Base-by-base conservation (phyloP, 2,888 invertebrate genomes). In the Dryococelus australis region DNA sequence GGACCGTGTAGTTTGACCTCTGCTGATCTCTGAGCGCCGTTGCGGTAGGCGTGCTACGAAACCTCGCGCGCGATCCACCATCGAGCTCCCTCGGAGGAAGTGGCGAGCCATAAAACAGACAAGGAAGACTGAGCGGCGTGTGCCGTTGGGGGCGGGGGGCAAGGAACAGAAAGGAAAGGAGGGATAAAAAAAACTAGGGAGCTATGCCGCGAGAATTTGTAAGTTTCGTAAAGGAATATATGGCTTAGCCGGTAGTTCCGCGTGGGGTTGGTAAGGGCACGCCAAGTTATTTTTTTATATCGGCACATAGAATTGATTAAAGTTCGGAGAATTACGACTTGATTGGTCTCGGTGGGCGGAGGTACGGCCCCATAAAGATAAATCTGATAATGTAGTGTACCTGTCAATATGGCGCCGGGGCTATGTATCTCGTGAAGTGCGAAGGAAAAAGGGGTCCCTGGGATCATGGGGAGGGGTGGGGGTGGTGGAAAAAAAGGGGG, bases 301-400 rank as follows among this genome's bases (percentile, higher is more conserved):
- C 12, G 83, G 20, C 35, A 83, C 83, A 83, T 87, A 85, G 89
- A 88, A 88, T 88, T 88, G 88, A 88, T 89, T 89, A 88, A 88
- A 88, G 85, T 87, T 87, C 84, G 27, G 87, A 87, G 87, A 88
- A 88, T 88, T 88, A 88, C 88, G 88, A 88, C 85, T 88, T 88
- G 88, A 88, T 88, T 88, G 88, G 87, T 86, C 87, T 87, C 88
- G 78, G 87, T 88, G 88, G 88, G 88, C 88, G 88, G 88, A 88
- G 88, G 88, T 88, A 87, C 83, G 80, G 85, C 84, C 87, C 87
- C 86, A 88, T 88, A 88, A 88, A 88, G 88, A 88, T 88, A 88
- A 88, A 88, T 88, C 87, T 87, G 85, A 43, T 83, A 83, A 83
- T 83, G 83, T 43, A 83, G 83, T 28, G 83, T 28, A 83, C 83